A percentile compares a stretch with the other conserved stretches of the same genome.
These are phyloP conservation scores for Phthorimaea operculella DNA, from an alignment of 1,140 invertebrate genomes.

Conservation along the genomic window DNA sequence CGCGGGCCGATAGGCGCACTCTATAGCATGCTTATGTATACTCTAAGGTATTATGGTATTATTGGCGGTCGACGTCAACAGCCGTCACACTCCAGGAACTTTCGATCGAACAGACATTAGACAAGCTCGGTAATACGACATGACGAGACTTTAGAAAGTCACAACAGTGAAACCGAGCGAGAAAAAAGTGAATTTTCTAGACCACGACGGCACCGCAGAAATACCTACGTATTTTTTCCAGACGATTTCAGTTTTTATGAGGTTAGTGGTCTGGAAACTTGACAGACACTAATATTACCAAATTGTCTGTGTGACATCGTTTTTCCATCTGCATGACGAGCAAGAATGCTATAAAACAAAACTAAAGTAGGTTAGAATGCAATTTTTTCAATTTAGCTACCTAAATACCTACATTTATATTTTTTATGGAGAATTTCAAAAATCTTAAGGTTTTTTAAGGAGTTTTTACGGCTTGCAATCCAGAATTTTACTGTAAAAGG, in stretches of 20 bases:
- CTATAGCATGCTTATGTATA: no score
- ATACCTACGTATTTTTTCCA: conserved; percentile 1
- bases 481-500: no score
- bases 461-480: no score
- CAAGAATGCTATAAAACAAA: no score
- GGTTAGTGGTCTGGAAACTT: not conserved
- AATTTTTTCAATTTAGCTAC: no score
- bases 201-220: not conserved
- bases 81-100: conserved; percentile 25
- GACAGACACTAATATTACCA: not conserved
- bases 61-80: conserved; percentile 22
- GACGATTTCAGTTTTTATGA: conserved; percentile 1
- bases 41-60: conserved; percentile 28
- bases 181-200: not conserved
- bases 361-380: no score
- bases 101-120: conserved; percentile 5
- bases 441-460: no score
- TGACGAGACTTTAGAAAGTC: conserved; percentile 10
- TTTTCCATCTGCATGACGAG: no score
- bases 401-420: no score
- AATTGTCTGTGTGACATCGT: not conserved
- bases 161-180: not conserved
- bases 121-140: conserved; percentile 1
- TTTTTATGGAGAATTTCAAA: no score
- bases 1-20: no score